Evolutionary conservation across 2,888 invertebrate genomes (phyloP), one percentile per base, ranked within the genome.

Genomic region (Lottia scabra): DNA sequence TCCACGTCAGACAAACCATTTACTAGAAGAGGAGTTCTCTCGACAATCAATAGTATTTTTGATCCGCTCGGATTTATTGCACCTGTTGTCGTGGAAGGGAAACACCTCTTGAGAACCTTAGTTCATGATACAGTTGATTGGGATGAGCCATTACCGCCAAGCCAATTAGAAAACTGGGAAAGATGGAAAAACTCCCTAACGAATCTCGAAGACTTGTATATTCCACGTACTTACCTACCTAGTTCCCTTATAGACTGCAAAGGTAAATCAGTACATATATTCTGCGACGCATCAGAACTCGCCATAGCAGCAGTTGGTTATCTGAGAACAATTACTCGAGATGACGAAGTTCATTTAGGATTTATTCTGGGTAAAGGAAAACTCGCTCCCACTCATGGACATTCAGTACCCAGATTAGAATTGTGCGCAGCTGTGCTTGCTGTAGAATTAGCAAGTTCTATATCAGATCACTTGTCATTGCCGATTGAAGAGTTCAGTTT

Each of bases 281-380:
- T 74, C 67, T 65, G 64, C n/a, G 73, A 75, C 45, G 73, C 75
- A n/a, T 63, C 70, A n/a, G 66, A 67, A 48, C 38, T 23, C 15
- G 72, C 72, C 8, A 73, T 72, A 16, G 43, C 65, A 43, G 72
- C 67, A 45, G 72, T 70, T 15, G 45, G 56, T 43, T 75, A 74
- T 56, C 30, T 75, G 13, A 62, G 70, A 12, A 27, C 66, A 2
- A 63, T 63, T 0, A 3, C 3, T 16, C 38, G 43, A 15, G 26
- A 46, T 38, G 67, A 63, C 30, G 2, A 45, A 15, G 27, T 16
- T 16, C 19, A 44, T 16, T 6, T 44, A 12, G 65, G 69, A 45
- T 71, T 74, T 8, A 38, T 74, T 19, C 12, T 68, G 8, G 75
- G 75, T 10, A 75, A 77, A 62, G 38, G 73, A 30, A 75, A 71